Evolutionary conservation across 1,140 invertebrate genomes (phyloP), one percentile per base, ranked within the genome.

Genomic region (Chionoecetes opilio): DNA sequence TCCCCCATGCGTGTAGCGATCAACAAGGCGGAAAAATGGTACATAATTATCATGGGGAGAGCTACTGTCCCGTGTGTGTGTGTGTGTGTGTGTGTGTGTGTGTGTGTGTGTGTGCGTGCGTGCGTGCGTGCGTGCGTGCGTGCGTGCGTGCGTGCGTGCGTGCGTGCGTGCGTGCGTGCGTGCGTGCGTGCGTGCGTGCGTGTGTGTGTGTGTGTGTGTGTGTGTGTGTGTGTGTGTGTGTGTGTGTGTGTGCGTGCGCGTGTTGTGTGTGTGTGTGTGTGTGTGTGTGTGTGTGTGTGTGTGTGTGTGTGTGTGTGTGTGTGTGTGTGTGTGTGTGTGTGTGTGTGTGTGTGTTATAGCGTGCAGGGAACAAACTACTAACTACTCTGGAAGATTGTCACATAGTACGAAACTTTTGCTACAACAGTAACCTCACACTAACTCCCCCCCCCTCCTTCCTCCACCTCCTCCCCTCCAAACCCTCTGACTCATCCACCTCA

Each of bases 61-160:
- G 63, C n/a, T 75, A n/a, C n/a, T 75, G 63, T 21, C n/a, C 0
- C n/a, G 21, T n/a, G 63, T 75, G 63, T 75, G 63, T n/a, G 63
- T 75, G 63, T 75, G 63, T n/a, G 63, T 75, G 63, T 75, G 63
- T 75, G 63, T n/a, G 63, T 75, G 63, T 75, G 63, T 75, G 63
- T 75, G 63, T 75, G 63, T 75, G 63, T 75, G 63, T 75, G 63
- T 75, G 46, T 53, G 46, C 21, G 46, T 53, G 46, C 21, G 46
- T 53, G 46, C 21, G 46, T 53, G 46, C 21, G 46, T 53, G 46
- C 21, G 46, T 53, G 46, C 21, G 46, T 53, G 41, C 14, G 41
- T 46, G 41, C 14, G 41, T 46, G 41, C 14, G 41, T 46, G 41
- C 14, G 41, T 46, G 53, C 26, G 53, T 75, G 53, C 26, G 53